These are phyloP conservation scores for Lagorchestes hirsutus DNA, from an alignment of 2,797 vertebrate genomes.

Conservation along the genomic window DNA sequence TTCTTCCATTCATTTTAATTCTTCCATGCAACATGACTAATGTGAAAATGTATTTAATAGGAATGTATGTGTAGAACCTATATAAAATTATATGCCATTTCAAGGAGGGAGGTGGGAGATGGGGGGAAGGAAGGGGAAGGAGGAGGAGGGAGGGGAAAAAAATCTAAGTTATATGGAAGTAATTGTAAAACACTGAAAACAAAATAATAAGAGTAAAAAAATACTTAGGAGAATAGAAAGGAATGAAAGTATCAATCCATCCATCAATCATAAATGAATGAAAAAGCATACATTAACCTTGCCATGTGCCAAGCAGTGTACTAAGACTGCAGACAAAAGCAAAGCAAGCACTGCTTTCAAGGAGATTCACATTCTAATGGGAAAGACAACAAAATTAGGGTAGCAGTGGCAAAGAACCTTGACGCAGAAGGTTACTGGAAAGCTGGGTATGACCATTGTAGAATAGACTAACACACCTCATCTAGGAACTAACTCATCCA, in stretches of 20 bases:
- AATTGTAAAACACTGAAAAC: no score
- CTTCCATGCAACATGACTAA: no score
- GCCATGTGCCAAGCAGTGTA: not conserved
- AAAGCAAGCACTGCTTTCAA: not conserved
- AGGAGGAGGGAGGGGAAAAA: no score
- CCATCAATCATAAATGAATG: not conserved
- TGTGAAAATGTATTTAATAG: no score
- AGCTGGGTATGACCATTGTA: not conserved
- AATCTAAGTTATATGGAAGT: no score
- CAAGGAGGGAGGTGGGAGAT: no score
- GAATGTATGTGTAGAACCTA: no score
- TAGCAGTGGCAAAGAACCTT: not conserved
- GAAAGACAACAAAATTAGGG: not conserved
- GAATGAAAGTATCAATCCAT: not conserved
- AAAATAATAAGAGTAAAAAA: no score
- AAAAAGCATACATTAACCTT: not conserved
- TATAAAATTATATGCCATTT: no score
- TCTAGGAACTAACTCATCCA: not conserved
- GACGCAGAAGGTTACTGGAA: not conserved
- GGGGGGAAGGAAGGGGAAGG: no score
- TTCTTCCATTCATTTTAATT: no score
- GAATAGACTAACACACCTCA: not conserved
- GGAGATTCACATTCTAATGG: not conserved
- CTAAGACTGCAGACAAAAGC: not conserved
- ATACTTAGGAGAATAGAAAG: not conserved